Percentiles rank a stretch among this genome's conserved stretches.
Conservation (phyloP, 2,888 invertebrate species). For the Ceraclea dissimilis region DNA sequence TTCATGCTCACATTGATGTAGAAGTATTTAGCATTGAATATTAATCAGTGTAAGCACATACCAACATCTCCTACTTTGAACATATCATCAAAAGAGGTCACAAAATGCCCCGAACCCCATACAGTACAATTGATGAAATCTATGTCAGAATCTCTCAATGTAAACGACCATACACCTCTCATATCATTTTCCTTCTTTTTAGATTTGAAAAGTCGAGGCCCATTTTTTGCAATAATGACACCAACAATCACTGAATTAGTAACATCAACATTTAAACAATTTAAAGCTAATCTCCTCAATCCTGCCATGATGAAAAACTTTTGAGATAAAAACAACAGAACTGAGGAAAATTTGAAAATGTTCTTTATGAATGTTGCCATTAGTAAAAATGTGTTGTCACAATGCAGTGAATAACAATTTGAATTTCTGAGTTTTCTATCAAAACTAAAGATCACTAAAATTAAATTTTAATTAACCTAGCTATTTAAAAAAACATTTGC, state of each 20-base stretch:
- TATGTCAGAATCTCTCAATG: constrained; percentile 62
- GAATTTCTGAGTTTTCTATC: too few species aligned
- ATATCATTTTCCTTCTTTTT: constrained; percentile 47
- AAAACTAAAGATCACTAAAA: too few species aligned
- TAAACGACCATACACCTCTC: constrained; percentile 69
- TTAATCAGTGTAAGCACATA: constrained; percentile 38
- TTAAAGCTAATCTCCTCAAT: constrained; percentile 25
- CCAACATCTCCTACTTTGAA: constrained; percentile 66
- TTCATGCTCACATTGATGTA: too few species aligned
- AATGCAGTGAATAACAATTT: too few species aligned
- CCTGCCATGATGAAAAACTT: constrained; percentile 13
- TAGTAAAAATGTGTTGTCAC: background rate
- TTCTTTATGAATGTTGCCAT: background rate
- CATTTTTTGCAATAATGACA: constrained; percentile 57
- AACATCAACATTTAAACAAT: constrained; percentile 26
- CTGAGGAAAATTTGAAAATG: background rate
- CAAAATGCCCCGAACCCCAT: constrained; percentile 62
- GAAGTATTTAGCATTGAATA: too few species aligned
- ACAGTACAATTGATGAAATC: constrained; percentile 69
- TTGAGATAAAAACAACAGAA: background rate
- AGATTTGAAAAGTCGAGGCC: constrained; percentile 38
- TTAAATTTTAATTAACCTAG: too few species aligned
- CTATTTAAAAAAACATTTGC: too few species aligned
- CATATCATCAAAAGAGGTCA: constrained; percentile 53
- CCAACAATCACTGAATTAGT: constrained; percentile 17